phyloP scores from a whole-genome alignment of 2,888 invertebrate species.

The Copidosoma aretas region DNA sequence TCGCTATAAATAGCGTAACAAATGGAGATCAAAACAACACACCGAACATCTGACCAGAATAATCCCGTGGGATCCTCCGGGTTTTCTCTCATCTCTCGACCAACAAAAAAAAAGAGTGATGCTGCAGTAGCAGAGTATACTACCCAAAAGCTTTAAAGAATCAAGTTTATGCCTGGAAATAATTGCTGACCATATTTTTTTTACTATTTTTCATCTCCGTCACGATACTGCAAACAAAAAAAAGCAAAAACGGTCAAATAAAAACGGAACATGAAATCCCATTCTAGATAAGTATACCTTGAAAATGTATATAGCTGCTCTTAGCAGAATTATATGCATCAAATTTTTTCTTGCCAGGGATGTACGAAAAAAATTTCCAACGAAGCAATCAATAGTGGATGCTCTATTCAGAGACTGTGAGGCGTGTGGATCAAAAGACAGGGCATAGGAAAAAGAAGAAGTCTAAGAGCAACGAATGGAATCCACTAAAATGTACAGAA shows the following conservation, averaged over 20 bases:
- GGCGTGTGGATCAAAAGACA: no score
- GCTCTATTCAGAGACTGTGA: conserved; percentile 14
- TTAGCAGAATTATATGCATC: no score
- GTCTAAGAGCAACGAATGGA: neutral
- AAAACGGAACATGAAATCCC: no score
- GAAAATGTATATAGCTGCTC: no score
- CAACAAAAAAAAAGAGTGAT: conserved; percentile 32
- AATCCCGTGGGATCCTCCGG: conserved; percentile 26
- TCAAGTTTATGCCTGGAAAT: no score
- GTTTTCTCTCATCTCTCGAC: conserved; percentile 9
- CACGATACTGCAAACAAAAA: no score
- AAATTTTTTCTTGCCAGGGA: neutral
- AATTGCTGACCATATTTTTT: neutral
- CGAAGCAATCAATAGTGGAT: neutral
- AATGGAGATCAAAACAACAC: conserved; percentile 16
- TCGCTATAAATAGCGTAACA: conserved; percentile 6
- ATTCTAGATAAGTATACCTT: no score
- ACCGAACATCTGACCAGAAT: conserved; percentile 24
- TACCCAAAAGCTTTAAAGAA: no score
- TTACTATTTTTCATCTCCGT: neutral
- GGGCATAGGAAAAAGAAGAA: neutral
- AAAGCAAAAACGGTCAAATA: no score
- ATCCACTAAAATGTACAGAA: conserved; percentile 22
- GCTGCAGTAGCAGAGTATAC: conserved; percentile 16
- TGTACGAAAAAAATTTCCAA: neutral